A percentile compares a stretch with the other conserved stretches of the same genome.
phyloP scores from a whole-genome alignment of 2,888 invertebrate species.

The Drosophila merina region DNA sequence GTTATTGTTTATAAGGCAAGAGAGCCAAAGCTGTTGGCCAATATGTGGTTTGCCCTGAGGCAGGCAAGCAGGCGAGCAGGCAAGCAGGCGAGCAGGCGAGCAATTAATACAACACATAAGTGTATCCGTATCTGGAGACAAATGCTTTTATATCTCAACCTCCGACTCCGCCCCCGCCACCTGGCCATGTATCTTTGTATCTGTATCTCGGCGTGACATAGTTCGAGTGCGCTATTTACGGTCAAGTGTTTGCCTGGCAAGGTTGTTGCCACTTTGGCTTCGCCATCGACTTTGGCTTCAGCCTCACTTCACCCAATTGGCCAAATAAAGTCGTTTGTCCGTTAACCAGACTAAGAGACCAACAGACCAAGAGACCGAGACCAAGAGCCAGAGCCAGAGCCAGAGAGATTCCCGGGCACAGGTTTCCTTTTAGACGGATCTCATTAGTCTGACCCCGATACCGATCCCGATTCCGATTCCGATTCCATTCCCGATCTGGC shows the following conservation, averaged over 20 bases:
- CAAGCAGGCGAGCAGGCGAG: conserved; percentile 34
- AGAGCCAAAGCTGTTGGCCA: conserved; percentile 57
- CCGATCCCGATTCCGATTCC: conserved; percentile 50
- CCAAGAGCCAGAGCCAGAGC: background rate
- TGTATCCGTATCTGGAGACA: conserved; percentile 36
- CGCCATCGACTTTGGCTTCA: conserved; percentile 26
- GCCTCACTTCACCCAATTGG: conserved; percentile 71
- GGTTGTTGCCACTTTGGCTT: conserved; percentile 48
- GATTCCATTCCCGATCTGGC: conserved; percentile 20
- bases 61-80: conserved; percentile 1
- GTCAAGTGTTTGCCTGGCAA: conserved; percentile 69
- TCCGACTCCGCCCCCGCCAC: background rate
- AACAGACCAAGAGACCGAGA: conserved; percentile 1
- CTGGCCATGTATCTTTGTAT: conserved; percentile 26
- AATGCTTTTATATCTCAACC: conserved; percentile 13
- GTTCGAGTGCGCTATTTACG: conserved; percentile 70
- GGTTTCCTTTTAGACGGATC: conserved; percentile 67
- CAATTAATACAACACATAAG: conserved; percentile 62
- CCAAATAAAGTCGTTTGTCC: conserved; percentile 73
- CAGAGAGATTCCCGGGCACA: conserved; percentile 27
- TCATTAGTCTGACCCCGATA: conserved; percentile 66
- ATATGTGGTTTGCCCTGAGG: conserved; percentile 71
- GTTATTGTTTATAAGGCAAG: conserved; percentile 69
- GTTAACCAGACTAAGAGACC: conserved; percentile 43
- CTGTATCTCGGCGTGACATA: conserved; percentile 55